A percentile compares a stretch with the other conserved stretches of the same genome.
Evolutionary conservation across 37 sponge, comb jelly and placozoan species (phyloP).

Genomic region (Corticium candelabrum): DNA sequence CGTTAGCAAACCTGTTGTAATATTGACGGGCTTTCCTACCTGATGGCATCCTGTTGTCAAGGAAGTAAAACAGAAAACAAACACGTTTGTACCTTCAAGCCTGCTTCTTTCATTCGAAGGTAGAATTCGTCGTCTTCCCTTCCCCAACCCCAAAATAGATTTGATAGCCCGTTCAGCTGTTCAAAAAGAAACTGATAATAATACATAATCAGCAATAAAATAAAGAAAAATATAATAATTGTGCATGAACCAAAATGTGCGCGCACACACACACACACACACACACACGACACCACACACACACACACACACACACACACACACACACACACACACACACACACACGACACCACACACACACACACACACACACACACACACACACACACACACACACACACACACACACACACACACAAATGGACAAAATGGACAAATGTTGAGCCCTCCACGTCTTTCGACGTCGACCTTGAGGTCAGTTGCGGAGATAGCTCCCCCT

Average conservation of each 20-base stretch:
- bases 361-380: too few relatives aligned
- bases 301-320: too few relatives aligned
- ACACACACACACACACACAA: too few relatives aligned
- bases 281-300: too few relatives aligned
- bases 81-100: background rate
- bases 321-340: too few relatives aligned
- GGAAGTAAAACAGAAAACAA: background rate
- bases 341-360: too few relatives aligned
- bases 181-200: too few relatives aligned
- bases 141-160: constrained; percentile 94
- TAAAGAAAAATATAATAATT: background rate
- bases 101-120: constrained; percentile 65
- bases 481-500: too few relatives aligned
- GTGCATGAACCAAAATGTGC: background rate
- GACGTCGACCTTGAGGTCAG: too few relatives aligned
- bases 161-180: constrained; percentile 81
- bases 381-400: too few relatives aligned
- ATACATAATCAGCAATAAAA: background rate
- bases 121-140: constrained; percentile 93
- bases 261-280: constrained; percentile 18
- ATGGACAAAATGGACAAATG: too few relatives aligned
- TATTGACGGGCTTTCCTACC: constrained; percentile 17
- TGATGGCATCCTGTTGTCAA: background rate
- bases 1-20: constrained; percentile 65
- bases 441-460: too few relatives aligned